Evolutionary conservation across 2,797 vertebrate genomes (phyloP).

Genomic region (Urocyon cinereoargenteus): DNA sequence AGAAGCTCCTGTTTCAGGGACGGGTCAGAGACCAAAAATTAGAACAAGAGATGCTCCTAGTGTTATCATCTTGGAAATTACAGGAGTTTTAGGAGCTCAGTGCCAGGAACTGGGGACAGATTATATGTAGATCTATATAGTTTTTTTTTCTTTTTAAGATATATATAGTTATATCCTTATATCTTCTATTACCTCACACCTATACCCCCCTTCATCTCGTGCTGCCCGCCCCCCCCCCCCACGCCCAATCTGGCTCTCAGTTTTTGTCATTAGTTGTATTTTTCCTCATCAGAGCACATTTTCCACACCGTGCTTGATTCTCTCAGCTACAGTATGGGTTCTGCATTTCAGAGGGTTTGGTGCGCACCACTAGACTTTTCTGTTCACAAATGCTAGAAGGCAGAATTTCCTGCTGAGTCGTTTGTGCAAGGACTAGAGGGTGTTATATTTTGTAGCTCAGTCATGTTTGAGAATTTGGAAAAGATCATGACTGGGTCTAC

Average conservation of each 20-base stretch:
- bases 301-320: not conserved
- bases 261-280: conserved; percentile 13
- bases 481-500: not conserved
- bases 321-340: not conserved
- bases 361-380: not conserved
- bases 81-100: not conserved
- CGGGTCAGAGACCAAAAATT: not conserved
- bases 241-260: not conserved
- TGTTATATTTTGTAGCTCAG: not conserved
- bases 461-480: not conserved
- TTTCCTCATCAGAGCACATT: not conserved
- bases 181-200: not conserved
- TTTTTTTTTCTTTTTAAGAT: no score
- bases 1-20: not conserved
- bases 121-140: not conserved
- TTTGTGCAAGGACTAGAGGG: not conserved
- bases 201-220: not conserved
- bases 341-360: not conserved
- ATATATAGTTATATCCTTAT: not conserved
- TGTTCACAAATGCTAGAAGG: not conserved
- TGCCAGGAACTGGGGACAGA: not conserved
- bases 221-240: no score
- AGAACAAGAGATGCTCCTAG: not conserved
- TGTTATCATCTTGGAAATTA: not conserved
- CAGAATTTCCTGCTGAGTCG: not conserved